These are phyloP conservation scores for Rallus crepitans DNA, from an alignment of 2,797 vertebrate genomes.

Conservation along the genomic window DNA sequence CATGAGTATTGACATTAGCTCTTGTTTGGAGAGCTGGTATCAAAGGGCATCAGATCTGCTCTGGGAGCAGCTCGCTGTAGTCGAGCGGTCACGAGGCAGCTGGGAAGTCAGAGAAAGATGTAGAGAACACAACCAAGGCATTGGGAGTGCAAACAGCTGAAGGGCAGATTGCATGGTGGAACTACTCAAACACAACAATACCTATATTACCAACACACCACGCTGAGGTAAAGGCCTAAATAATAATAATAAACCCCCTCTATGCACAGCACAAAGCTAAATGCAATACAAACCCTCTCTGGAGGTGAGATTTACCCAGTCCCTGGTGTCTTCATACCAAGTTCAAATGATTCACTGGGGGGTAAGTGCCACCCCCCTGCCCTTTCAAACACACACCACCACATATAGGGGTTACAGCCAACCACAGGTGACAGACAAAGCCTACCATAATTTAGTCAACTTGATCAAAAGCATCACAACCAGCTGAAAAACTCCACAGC, in stretches of 20 bases:
- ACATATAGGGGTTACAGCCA: not conserved
- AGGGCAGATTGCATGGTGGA: not conserved
- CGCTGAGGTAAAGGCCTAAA: not conserved
- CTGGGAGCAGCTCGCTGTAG: not conserved
- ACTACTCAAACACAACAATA: not conserved
- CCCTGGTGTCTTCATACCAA: not conserved
- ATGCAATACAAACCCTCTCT: not conserved
- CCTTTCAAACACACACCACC: fast-evolving
- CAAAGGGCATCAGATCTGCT: conserved; percentile 29
- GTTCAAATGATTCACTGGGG: not conserved
- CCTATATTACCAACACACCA: not conserved
- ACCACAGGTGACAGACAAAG: fast-evolving
- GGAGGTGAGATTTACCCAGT: not conserved
- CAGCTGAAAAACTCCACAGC: not conserved
- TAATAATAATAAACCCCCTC: not conserved
- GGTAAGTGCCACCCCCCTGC: not conserved
- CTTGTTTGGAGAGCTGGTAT: not conserved
- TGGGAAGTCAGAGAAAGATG: not conserved
- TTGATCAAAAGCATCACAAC: not conserved
- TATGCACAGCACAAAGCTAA: not conserved
- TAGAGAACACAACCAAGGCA: not conserved
- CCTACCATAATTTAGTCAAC: not conserved
- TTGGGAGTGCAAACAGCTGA: not conserved
- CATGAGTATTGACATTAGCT: not conserved
- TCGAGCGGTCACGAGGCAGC: not conserved